Base-by-base conservation (phyloP, 2,888 invertebrate species). In the Conistra vaccinii region DNA sequence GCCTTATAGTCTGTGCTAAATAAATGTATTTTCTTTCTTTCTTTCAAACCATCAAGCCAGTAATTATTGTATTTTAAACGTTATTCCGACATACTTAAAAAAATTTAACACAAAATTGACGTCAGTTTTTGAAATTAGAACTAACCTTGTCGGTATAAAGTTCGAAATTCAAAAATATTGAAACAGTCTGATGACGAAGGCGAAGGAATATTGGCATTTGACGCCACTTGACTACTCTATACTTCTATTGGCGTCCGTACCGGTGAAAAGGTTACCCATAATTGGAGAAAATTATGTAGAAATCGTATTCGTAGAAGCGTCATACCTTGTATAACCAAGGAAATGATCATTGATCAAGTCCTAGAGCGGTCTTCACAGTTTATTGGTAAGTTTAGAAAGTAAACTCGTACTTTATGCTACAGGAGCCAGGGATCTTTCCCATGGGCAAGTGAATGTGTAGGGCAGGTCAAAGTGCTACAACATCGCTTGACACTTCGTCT, bases 231-330 rank as follows among this genome's bases (percentile, higher is more conserved):
- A 32, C 20, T 35, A 48, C 17, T 14, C 14, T n/a, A 3, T 32
- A 20, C 23, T 12, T 48, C 17, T 42, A 68, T 26, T 29, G n/a
- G 26, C n/a, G n/a, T 42, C n/a, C 3, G 14, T 1, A 39, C 2
- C 63, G 42, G 14, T 53, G 66, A 61, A 73, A 73, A 66, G 76
- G 66, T 75, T 75, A 65, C 14, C 45, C 51, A 7, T 65, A 20
- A 29, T 9, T 9, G 10, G 26, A 61, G 66, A 66, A 35, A 67
- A 75, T 75, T 7, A 51, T 58, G 23, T 75, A 66, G 66, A 76
- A 66, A 76, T 66, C 58, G 45, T 32, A 32, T 75, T 65, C 51
- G 26, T 42, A 20, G 58, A 29, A 65, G 20, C 12, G n/a, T 0
- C 9, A 1, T 20, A 0, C 61, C 17, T 32, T 29, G n/a, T 58